Evolutionary conservation across 1,140 invertebrate genomes (phyloP).

Genomic region (Chelonus insularis): DNA sequence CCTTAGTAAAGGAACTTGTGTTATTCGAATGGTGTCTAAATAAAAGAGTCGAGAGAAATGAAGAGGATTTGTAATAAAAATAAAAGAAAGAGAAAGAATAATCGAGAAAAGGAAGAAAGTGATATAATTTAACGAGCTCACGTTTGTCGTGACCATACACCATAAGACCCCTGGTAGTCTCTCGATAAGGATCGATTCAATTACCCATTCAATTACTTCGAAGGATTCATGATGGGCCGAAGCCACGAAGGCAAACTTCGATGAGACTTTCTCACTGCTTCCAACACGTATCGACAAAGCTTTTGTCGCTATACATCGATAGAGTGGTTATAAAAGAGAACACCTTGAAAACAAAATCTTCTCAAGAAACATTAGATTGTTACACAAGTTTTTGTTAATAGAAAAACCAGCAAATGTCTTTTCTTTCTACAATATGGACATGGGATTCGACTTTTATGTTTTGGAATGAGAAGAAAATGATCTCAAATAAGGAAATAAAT

Average conservation of each 20-base stretch:
- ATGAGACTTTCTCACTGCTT: constrained; percentile 20
- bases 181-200: constrained; percentile 50
- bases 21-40: not conserved
- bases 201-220: constrained; percentile 50
- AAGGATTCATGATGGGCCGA: constrained; percentile 41
- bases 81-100: not conserved
- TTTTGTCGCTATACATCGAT: constrained; percentile 6
- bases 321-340: not conserved
- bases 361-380: too few relatives aligned
- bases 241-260: constrained; percentile 38
- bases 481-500: too few relatives aligned
- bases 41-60: constrained; percentile 8
- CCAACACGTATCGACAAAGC: not conserved
- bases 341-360: not conserved
- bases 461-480: too few relatives aligned
- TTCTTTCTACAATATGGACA: too few relatives aligned
- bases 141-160: constrained; percentile 46
- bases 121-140: constrained; percentile 36
- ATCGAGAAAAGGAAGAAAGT: not conserved
- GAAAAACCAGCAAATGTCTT: too few relatives aligned
- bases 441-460: too few relatives aligned
- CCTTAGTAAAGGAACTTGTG: constrained; percentile 6
- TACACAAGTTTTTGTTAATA: too few relatives aligned
- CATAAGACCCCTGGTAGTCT: constrained; percentile 41
- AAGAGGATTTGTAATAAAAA: constrained; percentile 4